Evolutionary conservation across 2,113 vertebrate species (phyloP).

Genomic region (Hipposideros armiger): DNA sequence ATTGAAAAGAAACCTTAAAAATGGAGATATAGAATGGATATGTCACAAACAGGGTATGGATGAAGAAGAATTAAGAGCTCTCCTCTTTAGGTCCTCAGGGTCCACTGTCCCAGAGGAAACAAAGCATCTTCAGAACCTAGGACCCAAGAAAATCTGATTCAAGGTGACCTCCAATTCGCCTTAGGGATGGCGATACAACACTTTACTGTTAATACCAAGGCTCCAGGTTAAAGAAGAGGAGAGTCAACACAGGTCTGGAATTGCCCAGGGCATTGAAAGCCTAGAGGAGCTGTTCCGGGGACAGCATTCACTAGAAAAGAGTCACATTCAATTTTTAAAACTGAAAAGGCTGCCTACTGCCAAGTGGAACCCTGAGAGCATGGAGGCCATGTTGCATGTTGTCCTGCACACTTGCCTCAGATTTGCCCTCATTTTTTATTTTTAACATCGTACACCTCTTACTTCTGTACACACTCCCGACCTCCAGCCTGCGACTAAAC

Average conservation of each 20-base stretch:
- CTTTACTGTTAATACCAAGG: neutral
- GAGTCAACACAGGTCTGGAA: neutral
- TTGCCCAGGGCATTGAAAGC: neutral
- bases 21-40: neutral
- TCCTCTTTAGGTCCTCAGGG: neutral
- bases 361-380: neutral
- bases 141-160: conserved; percentile 11
- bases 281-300: neutral
- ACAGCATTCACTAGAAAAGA: neutral
- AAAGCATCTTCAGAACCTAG: neutral
- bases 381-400: neutral
- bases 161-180: conserved; percentile 9
- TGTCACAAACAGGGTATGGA: neutral
- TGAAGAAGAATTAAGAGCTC: neutral
- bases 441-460: neutral
- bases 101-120: neutral
- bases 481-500: neutral
- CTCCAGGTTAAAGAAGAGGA: neutral
- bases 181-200: neutral
- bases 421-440: neutral
- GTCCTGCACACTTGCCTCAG: neutral
- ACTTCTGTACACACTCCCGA: neutral
- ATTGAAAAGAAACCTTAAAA: neutral
- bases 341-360: neutral
- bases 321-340: neutral